These are phyloP conservation scores for Sylvietta virens DNA, from an alignment of 2,113 vertebrate genomes.

Conservation along the genomic window DNA sequence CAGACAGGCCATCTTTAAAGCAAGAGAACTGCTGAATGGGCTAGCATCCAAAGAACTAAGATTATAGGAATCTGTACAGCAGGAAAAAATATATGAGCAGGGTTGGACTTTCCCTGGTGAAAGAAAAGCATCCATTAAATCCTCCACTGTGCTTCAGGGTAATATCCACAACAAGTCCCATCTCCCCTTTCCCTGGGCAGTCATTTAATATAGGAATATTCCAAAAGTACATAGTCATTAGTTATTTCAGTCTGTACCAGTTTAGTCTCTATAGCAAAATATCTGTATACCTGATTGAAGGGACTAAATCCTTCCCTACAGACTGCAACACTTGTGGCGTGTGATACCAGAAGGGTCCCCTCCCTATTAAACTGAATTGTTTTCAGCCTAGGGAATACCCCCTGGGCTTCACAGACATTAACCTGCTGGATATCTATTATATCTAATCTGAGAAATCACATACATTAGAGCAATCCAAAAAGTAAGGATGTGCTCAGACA, in stretches of 20 bases:
- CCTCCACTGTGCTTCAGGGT: not conserved
- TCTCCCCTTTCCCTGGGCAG: not conserved
- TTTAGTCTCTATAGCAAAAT: not conserved
- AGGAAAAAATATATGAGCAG: not conserved
- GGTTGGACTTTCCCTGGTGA: not conserved
- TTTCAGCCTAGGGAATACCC: not conserved
- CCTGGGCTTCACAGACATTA: not conserved
- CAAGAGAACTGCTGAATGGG: not conserved
- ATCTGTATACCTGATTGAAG: not conserved
- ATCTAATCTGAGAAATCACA: not conserved
- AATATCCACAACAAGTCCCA: not conserved
- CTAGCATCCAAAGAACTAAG: constrained; percentile 3
- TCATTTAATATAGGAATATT: not conserved
- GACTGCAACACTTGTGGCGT: not conserved
- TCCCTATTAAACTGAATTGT: not conserved
- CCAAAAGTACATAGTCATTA: not conserved
- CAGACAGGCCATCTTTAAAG: not conserved
- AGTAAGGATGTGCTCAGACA: not conserved
- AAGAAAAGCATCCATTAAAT: not conserved
- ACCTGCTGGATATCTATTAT: not conserved
- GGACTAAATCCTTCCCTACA: not conserved
- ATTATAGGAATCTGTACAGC: not conserved
- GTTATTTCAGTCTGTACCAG: not conserved
- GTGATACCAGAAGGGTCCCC: not conserved
- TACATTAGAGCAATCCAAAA: not conserved